Base-by-base conservation (phyloP, 2,797 vertebrate genomes). In the Molossus molossus region DNA sequence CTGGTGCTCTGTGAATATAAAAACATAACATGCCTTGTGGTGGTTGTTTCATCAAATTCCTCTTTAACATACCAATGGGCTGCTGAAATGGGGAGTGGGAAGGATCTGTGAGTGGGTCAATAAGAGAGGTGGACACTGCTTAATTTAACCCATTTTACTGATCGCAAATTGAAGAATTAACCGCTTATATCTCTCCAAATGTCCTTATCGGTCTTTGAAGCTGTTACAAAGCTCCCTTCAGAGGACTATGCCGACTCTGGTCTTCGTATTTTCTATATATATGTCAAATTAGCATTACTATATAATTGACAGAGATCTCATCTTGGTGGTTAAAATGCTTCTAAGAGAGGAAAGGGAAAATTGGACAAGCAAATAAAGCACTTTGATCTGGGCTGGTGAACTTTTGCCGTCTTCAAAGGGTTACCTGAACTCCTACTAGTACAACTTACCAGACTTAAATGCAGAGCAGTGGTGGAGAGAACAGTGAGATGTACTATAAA, bases 401-500 rank as follows among this genome's bases (percentile, higher is more conserved):
- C 92, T 83, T 98, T 86, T 97, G 72, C 93, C 93, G 98, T 94
- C 97, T 98, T 98, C 97, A 98, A 98, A 98, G 98, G 97, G 98
- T 98, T 98, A 98, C 98, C 97, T 98, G 98, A 98, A 97, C 97
- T 98, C 96, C 87, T 97, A 91, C 93, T 98, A 97, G 76, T 88
- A 91, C 97, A 98, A 98, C 97, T 98, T 98, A 97, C 93, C 98
- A 96, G 97, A 87, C 97, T 98, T 97, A 97, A 98, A 98, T 94
- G 98, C 98, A 98, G 95, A 96, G 97, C 98, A 97, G 82, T 95
- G 91, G 93, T 98, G 94, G 93, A 98, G 98, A 98, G 97, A 98
- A 98, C 97, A 98, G 97, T 98, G 98, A 98, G 98, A 98, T 98
- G 98, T 97, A 98, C 98, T 98, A 98, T 98, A 98, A 99, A 99